A percentile compares a stretch with the other conserved stretches of the same genome.
Evolutionary conservation across 1,140 invertebrate species (phyloP).

Genomic region (Drosophila bipectinata): DNA sequence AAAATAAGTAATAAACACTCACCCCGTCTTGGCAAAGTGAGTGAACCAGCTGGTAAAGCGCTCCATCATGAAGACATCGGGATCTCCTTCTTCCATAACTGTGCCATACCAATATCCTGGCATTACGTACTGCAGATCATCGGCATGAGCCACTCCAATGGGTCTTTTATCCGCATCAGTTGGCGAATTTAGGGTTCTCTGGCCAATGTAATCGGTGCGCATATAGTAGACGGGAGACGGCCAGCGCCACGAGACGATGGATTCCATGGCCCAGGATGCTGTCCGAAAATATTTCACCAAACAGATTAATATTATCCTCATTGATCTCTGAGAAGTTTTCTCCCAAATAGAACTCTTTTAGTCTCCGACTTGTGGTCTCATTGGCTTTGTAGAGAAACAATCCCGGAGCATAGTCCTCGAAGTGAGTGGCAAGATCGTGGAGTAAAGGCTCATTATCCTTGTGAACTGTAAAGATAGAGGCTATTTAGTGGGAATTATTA

Average conservation of each 20-base stretch:
- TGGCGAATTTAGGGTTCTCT: slow-evolving; percentile 30
- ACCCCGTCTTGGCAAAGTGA: slow-evolving; percentile 64
- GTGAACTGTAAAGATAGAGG: slow-evolving; percentile 29
- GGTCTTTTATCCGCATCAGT: slow-evolving; percentile 6
- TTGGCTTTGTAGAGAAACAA: slow-evolving; percentile 72
- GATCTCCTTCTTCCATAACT: slow-evolving; percentile 4
- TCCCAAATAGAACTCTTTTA: slow-evolving; percentile 60
- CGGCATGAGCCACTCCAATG: slow-evolving; percentile 86
- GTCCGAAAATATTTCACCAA: slow-evolving; percentile 84
- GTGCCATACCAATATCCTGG: slow-evolving; percentile 84
- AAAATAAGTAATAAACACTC: background rate
- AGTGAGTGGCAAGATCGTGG: slow-evolving; percentile 59
- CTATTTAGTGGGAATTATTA: background rate
- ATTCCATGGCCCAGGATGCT: slow-evolving; percentile 84
- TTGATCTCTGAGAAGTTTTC: slow-evolving; percentile 12
- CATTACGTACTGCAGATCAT: slow-evolving; percentile 87
- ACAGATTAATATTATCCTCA: slow-evolving; percentile 33
- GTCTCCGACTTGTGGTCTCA: background rate
- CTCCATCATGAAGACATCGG: slow-evolving; percentile 74
- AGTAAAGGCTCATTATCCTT: slow-evolving; percentile 50
- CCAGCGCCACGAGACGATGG: slow-evolving; percentile 84
- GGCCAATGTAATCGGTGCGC: slow-evolving; percentile 82
- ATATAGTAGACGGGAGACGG: slow-evolving; percentile 85
- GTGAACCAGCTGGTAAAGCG: slow-evolving; percentile 54
- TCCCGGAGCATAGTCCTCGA: slow-evolving; percentile 68